Conservation (phyloP, 2,888 invertebrate species). For the Cotesia congregata region DNA sequence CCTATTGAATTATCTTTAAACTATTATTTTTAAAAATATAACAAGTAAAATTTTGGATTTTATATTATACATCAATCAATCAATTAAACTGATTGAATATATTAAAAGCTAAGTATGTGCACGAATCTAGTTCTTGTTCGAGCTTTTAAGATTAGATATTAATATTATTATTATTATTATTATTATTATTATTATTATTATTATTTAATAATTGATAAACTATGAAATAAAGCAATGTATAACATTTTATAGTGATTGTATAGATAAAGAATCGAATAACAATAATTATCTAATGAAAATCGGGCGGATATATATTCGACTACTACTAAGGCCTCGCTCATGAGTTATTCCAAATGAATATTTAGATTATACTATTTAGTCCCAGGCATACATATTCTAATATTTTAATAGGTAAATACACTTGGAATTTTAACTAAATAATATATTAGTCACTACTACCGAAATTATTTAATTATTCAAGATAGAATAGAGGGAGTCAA, state of each 20-base stretch:
- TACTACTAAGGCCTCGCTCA: conserved; percentile 70
- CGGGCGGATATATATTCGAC: conserved; percentile 67
- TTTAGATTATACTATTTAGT: conserved; percentile 56
- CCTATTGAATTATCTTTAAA: conserved; percentile 8
- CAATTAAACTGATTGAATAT: neutral
- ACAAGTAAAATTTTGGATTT: neutral
- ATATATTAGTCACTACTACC: conserved; percentile 30
- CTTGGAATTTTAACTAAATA: conserved; percentile 20
- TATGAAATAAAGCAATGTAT: conserved; percentile 61
- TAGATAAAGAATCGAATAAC: conserved; percentile 35
- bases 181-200: conserved; percentile 51
- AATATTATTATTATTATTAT: conserved; percentile 53
- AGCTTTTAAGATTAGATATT: conserved; percentile 52
- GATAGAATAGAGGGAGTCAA: conserved; percentile 9
- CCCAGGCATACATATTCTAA: conserved; percentile 62
- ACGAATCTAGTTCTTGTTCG: conserved; percentile 39
- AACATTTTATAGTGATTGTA: conserved; percentile 48
- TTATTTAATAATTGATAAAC: conserved; percentile 54
- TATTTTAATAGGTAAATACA: conserved; percentile 39
- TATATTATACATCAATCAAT: neutral
- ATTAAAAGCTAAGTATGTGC: conserved; percentile 20
- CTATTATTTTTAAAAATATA: conserved; percentile 9
- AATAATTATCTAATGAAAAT: conserved; percentile 52
- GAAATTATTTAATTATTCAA: conserved; percentile 9
- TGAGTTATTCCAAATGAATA: conserved; percentile 59